Evolutionary conservation across 2,797 vertebrate species (phyloP).

Genomic region (Sarcophilus harrisii): DNA sequence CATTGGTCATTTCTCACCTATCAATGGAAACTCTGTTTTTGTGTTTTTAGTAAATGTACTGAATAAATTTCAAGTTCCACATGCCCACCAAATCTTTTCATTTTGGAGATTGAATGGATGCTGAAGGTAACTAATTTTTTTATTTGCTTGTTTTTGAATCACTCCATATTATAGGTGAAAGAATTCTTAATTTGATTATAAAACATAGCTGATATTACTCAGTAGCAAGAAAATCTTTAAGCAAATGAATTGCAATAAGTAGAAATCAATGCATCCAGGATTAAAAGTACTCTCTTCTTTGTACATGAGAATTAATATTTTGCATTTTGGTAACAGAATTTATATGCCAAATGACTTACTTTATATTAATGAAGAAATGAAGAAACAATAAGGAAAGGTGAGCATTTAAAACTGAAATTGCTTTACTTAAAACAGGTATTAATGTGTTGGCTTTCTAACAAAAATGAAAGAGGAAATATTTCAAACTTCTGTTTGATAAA

Average conservation of each 20-base stretch:
- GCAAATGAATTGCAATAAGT: conserved; percentile 23
- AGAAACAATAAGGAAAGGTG: conserved; percentile 13
- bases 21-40: conserved; percentile 55
- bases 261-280: conserved; percentile 42
- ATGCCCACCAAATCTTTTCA: conserved; percentile 33
- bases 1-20: conserved; percentile 61
- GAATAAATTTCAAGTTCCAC: conserved; percentile 36
- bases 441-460: conserved; percentile 62
- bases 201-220: conserved; percentile 37
- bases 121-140: conserved; percentile 4
- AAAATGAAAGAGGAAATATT: conserved; percentile 57
- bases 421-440: conserved; percentile 50
- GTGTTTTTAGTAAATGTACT: conserved; percentile 43
- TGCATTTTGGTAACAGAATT: conserved; percentile 29
- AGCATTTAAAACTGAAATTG: conserved; percentile 21
- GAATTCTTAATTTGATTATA: conserved; percentile 29
- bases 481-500: conserved; percentile 55
- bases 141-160: background rate
- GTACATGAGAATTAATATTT: conserved; percentile 48
- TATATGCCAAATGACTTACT: conserved; percentile 46
- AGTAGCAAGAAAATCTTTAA: conserved; percentile 47
- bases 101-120: conserved; percentile 1
- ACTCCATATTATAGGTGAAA: background rate
- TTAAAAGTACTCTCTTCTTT: background rate
- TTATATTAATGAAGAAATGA: conserved; percentile 34